These are phyloP conservation scores for Crossocerus cetratus DNA, from an alignment of 2,888 invertebrate genomes.

Conservation along the genomic window DNA sequence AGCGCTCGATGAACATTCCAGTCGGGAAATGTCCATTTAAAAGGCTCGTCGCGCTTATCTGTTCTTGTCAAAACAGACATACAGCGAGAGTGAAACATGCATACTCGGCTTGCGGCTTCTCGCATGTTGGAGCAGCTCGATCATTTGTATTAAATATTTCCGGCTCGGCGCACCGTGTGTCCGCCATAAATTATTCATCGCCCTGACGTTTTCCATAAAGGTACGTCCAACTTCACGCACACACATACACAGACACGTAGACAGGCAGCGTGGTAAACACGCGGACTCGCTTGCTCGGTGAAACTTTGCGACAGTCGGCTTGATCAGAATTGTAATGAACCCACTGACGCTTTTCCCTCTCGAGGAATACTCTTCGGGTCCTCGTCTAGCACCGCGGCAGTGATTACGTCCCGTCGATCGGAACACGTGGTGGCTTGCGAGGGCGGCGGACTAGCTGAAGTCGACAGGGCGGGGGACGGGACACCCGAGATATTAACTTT, in stretches of 20 bases:
- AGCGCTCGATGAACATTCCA: not conserved
- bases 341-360: not conserved
- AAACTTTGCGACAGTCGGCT: not conserved
- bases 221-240: not conserved
- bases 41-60: not conserved
- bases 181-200: conserved; percentile 3
- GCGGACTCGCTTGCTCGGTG: not conserved
- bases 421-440: not conserved
- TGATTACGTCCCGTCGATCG: not conserved
- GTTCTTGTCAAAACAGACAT: not conserved
- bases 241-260: not conserved
- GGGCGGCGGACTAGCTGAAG: not conserved
- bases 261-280: not conserved
- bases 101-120: not conserved
- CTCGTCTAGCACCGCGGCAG: no score
- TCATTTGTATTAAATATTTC: conserved; percentile 1
- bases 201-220: not conserved
- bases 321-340: conserved; percentile 17
- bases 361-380: no score
- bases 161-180: not conserved
- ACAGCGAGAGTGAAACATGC: not conserved
- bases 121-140: not conserved
- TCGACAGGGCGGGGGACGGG: not conserved
- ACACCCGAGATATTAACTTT: conserved; percentile 29
- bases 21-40: not conserved